Conservation (phyloP, 1,140 invertebrate genomes). For the Sinella curviseta region DNA sequence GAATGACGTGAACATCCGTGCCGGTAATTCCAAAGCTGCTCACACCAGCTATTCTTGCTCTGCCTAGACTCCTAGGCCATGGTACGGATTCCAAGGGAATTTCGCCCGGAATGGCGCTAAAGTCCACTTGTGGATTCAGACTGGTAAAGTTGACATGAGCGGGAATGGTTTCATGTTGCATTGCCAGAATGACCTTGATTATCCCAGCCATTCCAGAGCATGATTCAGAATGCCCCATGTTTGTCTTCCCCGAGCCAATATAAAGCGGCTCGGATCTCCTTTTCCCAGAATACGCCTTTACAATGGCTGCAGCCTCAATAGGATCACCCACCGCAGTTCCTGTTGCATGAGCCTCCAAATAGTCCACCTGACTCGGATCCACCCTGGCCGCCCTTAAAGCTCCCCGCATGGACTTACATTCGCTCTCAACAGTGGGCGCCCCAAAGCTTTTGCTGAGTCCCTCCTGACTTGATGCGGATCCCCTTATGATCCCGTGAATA, state of each 20-base stretch:
- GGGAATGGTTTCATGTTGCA: slow-evolving; percentile 15
- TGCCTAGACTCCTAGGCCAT: background rate
- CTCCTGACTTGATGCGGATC: background rate
- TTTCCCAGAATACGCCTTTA: slow-evolving; percentile 31
- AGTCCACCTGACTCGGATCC: background rate
- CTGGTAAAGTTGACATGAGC: background rate
- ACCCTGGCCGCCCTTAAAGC: background rate
- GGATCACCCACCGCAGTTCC: slow-evolving; percentile 57
- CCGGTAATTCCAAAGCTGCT: slow-evolving; percentile 26
- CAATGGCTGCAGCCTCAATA: slow-evolving; percentile 62
- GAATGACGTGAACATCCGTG: slow-evolving; percentile 17
- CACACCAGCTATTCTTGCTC: background rate
- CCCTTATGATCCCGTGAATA: background rate
- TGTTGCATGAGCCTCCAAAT: background rate
- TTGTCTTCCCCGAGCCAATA: slow-evolving; percentile 90
- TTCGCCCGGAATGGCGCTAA: background rate
- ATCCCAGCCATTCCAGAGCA: slow-evolving; percentile 69
- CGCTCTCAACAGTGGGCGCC: background rate
- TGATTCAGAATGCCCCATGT: slow-evolving; percentile 89
- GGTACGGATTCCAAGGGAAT: background rate
- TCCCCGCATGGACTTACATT: background rate
- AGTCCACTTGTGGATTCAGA: slow-evolving; percentile 17
- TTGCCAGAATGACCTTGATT: slow-evolving; percentile 27
- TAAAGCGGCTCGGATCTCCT: slow-evolving; percentile 65
- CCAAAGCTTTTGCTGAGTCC: background rate